Conservation (phyloP, 2,888 invertebrate species). For the Incurvaria masculella region DNA sequence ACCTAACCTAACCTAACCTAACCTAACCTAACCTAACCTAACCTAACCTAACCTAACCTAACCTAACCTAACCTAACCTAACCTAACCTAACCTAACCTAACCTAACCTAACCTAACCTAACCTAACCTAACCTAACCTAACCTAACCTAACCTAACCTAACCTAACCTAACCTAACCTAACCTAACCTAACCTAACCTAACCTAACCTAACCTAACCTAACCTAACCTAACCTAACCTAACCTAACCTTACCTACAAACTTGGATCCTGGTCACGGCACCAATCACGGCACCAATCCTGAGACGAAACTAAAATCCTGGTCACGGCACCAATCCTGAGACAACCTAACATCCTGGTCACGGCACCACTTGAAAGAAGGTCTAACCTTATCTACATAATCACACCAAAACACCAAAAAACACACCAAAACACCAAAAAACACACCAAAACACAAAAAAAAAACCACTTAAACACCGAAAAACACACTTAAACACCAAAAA, state of each 20-base stretch:
- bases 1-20: too few species aligned
- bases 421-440: not conserved
- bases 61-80: too few species aligned
- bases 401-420: constrained; percentile 4
- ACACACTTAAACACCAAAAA: constrained; percentile 12
- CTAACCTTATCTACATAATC: constrained; percentile 12
- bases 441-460: too few species aligned
- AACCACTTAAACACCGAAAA: constrained; percentile 4
- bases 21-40: too few species aligned
- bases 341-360: not conserved
- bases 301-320: too few species aligned
- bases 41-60: too few species aligned
- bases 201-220: constrained; percentile 16
- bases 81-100: too few species aligned
- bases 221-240: constrained; percentile 17
- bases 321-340: not conserved
- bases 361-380: constrained; percentile 7
- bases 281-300: too few species aligned
- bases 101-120: too few species aligned
- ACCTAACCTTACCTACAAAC: constrained; percentile 15
- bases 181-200: constrained; percentile 17
- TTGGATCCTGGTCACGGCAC: too few species aligned
- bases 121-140: too few species aligned
- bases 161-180: constrained; percentile 17
- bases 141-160: too few species aligned